Base-by-base conservation (phyloP, 2,888 invertebrate genomes). In the Panorpa germanica region DNA sequence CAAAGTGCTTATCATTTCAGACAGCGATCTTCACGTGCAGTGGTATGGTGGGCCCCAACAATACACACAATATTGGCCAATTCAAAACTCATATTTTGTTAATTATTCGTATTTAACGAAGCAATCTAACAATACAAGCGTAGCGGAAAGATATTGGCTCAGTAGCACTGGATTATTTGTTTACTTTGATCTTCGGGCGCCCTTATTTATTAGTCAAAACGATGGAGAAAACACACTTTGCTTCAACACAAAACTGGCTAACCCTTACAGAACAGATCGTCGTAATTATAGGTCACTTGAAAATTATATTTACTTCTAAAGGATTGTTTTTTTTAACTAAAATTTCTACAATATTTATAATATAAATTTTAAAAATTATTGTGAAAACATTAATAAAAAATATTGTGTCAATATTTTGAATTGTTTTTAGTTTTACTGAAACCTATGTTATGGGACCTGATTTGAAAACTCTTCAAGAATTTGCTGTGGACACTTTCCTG, bases 11-110 rank as follows among this genome's bases (percentile, higher is more conserved):
- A n/a, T n/a, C n/a, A n/a, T n/a, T 13, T 24, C 33, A 12, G 15
- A 20, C 11, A 27, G 25, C 3, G 44, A 43, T 3, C 3, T 10
- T 13, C 36, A 40, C 8, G 39, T 41, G 1, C 46, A 68, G 39
- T 75, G 75, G 74, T 76, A 63, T 38, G 69, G 69, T 8, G 70
- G 70, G 0, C 61, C 67, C 0, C 61, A 70, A 33, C 59, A 63
- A 37, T 59, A 57, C 35, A 50, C 55, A 2, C 70, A 70, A 39
- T 62, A 61, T 43, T 70, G 68, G 68, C 70, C 70, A 0, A 58
- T 69, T 25, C 64, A 70, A 40, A 55, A 61, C 0, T 47, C 61
- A 4, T 47, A 48, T 1, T 56, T 62, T 4, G 50, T 48, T 2
- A 55, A 63, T 35, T 64, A 61, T 40, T 57, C 68, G 0, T 69